Conservation (phyloP, 2,797 vertebrate species). For the Petrocephalus schoutedeni region DNA sequence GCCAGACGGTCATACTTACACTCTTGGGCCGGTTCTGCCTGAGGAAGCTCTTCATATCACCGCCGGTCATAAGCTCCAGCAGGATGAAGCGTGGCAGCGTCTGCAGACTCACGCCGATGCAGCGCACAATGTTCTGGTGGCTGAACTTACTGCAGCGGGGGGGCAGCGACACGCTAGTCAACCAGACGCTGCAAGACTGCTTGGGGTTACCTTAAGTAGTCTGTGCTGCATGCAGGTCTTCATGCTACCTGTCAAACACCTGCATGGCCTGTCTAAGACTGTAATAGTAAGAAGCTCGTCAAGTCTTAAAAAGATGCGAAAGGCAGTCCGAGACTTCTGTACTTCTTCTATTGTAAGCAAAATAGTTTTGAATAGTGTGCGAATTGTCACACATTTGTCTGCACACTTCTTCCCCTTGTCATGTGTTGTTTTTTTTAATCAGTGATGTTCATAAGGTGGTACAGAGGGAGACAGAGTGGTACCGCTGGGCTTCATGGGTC, state of each 20-base stretch:
- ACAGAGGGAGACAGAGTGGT: slow-evolving; percentile 15
- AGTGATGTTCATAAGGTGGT: not conserved
- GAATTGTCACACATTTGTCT: not conserved
- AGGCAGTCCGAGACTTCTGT: not conserved
- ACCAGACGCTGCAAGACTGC: not conserved
- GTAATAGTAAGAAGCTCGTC: not conserved
- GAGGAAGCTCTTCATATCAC: slow-evolving; percentile 90
- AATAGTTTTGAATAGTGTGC: not conserved
- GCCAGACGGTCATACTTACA: slow-evolving; percentile 54
- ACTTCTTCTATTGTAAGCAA: not conserved
- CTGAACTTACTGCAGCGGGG: slow-evolving; percentile 74
- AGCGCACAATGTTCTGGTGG: slow-evolving; percentile 81
- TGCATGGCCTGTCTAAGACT: not conserved
- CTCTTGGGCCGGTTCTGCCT: slow-evolving; percentile 75
- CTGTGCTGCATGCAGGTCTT: not conserved
- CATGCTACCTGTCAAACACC: not conserved
- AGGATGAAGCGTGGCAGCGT: slow-evolving; percentile 82
- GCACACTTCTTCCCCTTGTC: not conserved
- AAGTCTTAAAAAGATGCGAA: not conserved
- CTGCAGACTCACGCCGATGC: slow-evolving; percentile 82
- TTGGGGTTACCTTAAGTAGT: not conserved
- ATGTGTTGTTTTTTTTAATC: not conserved
- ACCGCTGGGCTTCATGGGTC: not conserved
- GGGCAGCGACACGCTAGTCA: slow-evolving; percentile 16
- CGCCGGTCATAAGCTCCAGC: slow-evolving; percentile 88